Percentiles rank a stretch among this genome's conserved stretches.
phyloP scores from a whole-genome alignment of 2,888 invertebrate species.

The Clusia tigrina region DNA sequence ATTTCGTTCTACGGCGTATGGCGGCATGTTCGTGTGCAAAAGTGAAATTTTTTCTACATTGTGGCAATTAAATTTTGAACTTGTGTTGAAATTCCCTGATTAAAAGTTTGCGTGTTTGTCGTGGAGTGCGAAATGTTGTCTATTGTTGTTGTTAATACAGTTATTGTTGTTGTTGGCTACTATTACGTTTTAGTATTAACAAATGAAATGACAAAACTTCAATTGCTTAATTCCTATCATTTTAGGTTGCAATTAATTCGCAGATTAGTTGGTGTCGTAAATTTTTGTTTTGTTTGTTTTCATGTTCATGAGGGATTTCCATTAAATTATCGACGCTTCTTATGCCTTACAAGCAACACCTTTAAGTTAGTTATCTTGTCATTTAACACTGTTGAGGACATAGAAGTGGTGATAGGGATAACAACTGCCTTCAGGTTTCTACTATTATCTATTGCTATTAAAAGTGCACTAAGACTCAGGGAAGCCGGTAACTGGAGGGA shows the following conservation, averaged over 20 bases:
- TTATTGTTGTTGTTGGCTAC: too few species aligned
- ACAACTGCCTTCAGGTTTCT: too few species aligned
- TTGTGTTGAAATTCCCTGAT: constrained; percentile 2
- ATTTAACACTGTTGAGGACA: too few species aligned
- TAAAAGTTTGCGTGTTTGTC: constrained; percentile 5
- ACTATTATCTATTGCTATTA: too few species aligned
- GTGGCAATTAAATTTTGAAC: background rate
- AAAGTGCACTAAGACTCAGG: too few species aligned
- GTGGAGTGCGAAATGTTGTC: background rate
- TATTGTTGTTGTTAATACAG: background rate
- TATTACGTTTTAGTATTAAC: constrained; percentile 17
- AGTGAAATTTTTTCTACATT: background rate
- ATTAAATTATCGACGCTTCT: too few species aligned
- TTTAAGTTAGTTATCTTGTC: too few species aligned
- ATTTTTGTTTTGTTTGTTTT: too few species aligned
- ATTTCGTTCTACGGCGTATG: background rate
- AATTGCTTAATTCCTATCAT: constrained; percentile 20
- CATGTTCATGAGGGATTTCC: too few species aligned
- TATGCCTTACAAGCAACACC: too few species aligned
- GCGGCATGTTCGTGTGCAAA: constrained; percentile 13
- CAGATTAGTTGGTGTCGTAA: constrained; percentile 26
- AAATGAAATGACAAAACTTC: constrained; percentile 23
- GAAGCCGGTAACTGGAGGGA: too few species aligned
- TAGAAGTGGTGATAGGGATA: too few species aligned
- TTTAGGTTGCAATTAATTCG: constrained; percentile 1